Conservation (phyloP, 2,797 vertebrate species). For the Hafferia zeledoni region DNA sequence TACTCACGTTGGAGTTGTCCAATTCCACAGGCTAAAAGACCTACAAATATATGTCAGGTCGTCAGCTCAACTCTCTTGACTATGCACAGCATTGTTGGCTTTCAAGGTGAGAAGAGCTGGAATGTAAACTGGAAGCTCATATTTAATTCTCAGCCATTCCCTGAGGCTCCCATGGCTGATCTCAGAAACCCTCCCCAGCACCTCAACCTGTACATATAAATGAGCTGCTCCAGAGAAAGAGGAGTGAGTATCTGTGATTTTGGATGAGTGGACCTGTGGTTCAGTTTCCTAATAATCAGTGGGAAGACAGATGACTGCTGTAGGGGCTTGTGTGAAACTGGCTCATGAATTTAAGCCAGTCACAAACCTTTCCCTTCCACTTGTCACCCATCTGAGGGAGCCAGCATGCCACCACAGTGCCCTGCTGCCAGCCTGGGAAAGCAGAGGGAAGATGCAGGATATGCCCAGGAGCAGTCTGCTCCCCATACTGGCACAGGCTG, state of each 20-base stretch:
- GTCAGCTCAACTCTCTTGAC: not conserved
- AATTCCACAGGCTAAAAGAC: not conserved
- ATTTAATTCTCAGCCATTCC: not conserved
- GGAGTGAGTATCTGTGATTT: not conserved
- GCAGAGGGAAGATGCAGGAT: not conserved
- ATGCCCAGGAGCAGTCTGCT: not conserved
- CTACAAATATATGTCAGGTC: not conserved
- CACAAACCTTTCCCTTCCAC: not conserved
- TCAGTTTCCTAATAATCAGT: not conserved
- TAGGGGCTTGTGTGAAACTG: not conserved
- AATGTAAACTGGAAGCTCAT: not conserved
- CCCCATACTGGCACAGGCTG: not conserved
- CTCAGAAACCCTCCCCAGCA: not conserved
- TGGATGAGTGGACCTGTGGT: not conserved
- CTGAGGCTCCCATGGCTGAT: not conserved
- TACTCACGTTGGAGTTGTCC: rapidly evolving
- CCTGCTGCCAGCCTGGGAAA: not conserved
- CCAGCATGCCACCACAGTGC: rapidly evolving
- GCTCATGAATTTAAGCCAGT: not conserved
- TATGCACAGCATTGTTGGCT: not conserved
- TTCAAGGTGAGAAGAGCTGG: not conserved
- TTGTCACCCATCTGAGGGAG: not conserved
- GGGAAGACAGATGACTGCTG: not conserved
- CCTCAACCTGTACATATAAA: not conserved
- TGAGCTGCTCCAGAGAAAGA: not conserved